Base-by-base conservation (phyloP, 2,113 vertebrate genomes). In the Struthidea cinerea region DNA sequence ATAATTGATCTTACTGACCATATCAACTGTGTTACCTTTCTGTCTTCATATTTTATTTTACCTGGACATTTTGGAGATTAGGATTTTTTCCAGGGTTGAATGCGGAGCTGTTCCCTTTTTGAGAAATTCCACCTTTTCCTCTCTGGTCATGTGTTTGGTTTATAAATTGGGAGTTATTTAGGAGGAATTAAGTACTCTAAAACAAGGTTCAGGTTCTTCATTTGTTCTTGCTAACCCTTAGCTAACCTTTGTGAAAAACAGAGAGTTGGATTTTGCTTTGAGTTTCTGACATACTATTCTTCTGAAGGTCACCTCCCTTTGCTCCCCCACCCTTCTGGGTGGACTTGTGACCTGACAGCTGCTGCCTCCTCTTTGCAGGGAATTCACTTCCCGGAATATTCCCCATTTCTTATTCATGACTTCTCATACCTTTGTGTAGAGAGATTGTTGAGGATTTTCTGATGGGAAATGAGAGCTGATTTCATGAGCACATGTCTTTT, bases 101-200 rank as follows among this genome's bases (percentile, higher is more conserved):
- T 49, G 16, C 57, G 44, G 13, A 56, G 16, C 16, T 60, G 15
- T 52, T 76, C 8, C 7, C 1, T 46, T 24, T 32, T 42, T 20
- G 22, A 35, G n/a, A 57, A 82, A 49, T 53, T 63, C 7, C 1
- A 23, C 13, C 7, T 67, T 73, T 87, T 41, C 3, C 4, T 73
- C 4, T 89, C 20, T 67, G 33, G 6, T 9, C 1, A 0, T 2
- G 0, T 33, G 8, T 44, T 88, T 61, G 33, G 4, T 55, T 91
- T 52, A 69, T 77, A 47, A 60, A 32, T 6, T 73, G 42, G 27
- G 42, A 68, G 9, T 4, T 33, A 10, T 11, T 17, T 21, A 60
- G n/a, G 35, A 46, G 22, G 22, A 74, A 56, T 33, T 3, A 69
- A 37, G 22, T 39, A 19, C 32, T 53, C 18, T 68, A 20, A 79